A percentile compares a stretch with the other conserved stretches of the same genome.
Conservation (phyloP, 2,113 vertebrate species). For the Sorex araneus region DNA sequence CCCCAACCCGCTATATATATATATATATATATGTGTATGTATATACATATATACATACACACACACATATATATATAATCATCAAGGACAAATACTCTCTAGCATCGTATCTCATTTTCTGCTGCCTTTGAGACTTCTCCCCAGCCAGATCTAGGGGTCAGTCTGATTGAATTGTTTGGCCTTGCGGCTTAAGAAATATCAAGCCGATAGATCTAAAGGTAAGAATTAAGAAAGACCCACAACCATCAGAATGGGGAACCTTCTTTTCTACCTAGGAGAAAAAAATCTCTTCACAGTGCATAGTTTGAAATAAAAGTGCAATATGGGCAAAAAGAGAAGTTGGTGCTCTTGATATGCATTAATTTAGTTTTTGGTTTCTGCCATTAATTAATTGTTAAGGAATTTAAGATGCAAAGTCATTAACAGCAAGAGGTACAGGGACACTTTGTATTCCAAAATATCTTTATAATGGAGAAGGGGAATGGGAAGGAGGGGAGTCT, state of each 20-base stretch:
- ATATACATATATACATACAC: neutral
- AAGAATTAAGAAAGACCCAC: slow-evolving; percentile 59
- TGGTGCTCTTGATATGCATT: slow-evolving; percentile 69
- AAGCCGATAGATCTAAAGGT: slow-evolving; percentile 54
- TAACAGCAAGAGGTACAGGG: slow-evolving; percentile 78
- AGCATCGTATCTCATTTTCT: slow-evolving; percentile 39
- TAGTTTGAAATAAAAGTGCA: slow-evolving; percentile 89
- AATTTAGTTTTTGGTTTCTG: slow-evolving; percentile 81
- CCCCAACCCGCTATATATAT: neutral
- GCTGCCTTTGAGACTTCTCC: slow-evolving; percentile 52
- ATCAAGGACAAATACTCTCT: slow-evolving; percentile 53
- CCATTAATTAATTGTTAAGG: slow-evolving; percentile 78
- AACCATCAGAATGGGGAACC: slow-evolving; percentile 77
- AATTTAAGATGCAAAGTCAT: slow-evolving; percentile 76
- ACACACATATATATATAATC: neutral
- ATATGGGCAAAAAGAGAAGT: slow-evolving; percentile 82
- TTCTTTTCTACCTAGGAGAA: slow-evolving; percentile 62
- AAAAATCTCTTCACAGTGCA: slow-evolving; percentile 87
- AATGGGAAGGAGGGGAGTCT: neutral
- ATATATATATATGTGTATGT: too few species aligned
- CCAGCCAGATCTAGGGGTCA: slow-evolving; percentile 27
- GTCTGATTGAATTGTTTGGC: slow-evolving; percentile 55
- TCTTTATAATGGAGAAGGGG: slow-evolving; percentile 24
- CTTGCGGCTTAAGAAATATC: slow-evolving; percentile 51
- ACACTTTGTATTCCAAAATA: slow-evolving; percentile 69